Conservation (phyloP, 2,888 invertebrate genomes). For the Zhuqinia jingwanae region DNA sequence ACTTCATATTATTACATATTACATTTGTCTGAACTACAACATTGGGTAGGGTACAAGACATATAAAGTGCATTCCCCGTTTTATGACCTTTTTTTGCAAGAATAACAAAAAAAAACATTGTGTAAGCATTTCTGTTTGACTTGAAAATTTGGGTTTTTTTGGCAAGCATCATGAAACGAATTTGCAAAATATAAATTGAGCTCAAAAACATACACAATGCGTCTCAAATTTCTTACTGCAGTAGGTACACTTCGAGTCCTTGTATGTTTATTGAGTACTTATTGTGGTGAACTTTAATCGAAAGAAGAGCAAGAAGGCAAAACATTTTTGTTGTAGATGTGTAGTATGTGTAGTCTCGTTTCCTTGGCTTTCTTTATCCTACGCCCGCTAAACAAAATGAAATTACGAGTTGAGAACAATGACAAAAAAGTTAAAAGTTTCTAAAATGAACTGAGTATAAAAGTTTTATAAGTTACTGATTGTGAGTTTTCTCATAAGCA, state of each 20-base stretch:
- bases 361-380: too few species aligned
- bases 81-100: not conserved
- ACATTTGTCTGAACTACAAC: too few species aligned
- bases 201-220: too few species aligned
- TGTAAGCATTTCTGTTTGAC: not conserved
- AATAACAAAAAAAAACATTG: too few species aligned
- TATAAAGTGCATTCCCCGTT: not conserved
- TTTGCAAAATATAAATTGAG: not conserved
- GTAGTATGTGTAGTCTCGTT: too few species aligned
- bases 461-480: constrained; percentile 2
- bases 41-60: too few species aligned
- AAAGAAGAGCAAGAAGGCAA: not conserved
- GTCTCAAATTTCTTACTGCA: too few species aligned
- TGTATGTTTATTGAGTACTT: not conserved
- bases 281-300: too few species aligned
- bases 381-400: constrained; percentile 6
- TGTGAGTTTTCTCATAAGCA: not conserved
- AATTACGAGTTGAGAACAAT: constrained; percentile 41
- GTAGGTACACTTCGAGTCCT: too few species aligned
- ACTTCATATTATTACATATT: too few species aligned
- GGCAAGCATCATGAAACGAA: not conserved
- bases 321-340: too few species aligned
- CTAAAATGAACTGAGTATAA: constrained; percentile 40
- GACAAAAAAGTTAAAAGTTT: constrained; percentile 40
- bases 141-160: not conserved